These are phyloP conservation scores for Stigmatopora argus DNA, from an alignment of 2,113 vertebrate genomes.

Conservation along the genomic window DNA sequence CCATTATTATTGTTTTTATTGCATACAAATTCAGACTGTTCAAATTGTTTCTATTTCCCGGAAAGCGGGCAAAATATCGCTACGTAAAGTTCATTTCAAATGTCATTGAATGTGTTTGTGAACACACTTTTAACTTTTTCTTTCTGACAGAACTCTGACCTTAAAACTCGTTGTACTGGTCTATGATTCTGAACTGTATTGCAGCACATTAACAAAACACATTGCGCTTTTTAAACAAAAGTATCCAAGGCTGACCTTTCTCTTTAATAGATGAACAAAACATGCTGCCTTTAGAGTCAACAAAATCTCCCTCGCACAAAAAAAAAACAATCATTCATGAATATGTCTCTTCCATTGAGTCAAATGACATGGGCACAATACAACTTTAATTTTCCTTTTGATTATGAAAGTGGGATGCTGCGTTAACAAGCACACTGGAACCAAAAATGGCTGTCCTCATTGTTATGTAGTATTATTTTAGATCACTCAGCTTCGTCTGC, in stretches of 20 bases:
- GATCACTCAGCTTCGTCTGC: constrained; percentile 23
- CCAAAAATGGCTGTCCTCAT: not conserved
- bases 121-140: no score
- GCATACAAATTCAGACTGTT: no score
- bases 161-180: no score
- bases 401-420: not conserved
- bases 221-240: not conserved
- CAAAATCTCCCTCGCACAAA: not conserved
- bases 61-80: no score
- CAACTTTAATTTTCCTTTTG: not conserved
- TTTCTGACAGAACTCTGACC: no score
- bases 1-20: no score
- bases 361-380: not conserved
- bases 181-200: not conserved
- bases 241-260: not conserved
- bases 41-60: no score
- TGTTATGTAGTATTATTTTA: constrained; percentile 29
- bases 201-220: not conserved
- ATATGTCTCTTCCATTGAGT: not conserved
- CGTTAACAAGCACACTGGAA: not conserved
- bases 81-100: no score
- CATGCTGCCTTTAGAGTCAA: not conserved
- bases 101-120: no score
- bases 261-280: not conserved
- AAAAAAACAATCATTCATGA: not conserved